Evolutionary conservation across 2,888 invertebrate species (phyloP).

Genomic region (Amphipoea lucens): DNA sequence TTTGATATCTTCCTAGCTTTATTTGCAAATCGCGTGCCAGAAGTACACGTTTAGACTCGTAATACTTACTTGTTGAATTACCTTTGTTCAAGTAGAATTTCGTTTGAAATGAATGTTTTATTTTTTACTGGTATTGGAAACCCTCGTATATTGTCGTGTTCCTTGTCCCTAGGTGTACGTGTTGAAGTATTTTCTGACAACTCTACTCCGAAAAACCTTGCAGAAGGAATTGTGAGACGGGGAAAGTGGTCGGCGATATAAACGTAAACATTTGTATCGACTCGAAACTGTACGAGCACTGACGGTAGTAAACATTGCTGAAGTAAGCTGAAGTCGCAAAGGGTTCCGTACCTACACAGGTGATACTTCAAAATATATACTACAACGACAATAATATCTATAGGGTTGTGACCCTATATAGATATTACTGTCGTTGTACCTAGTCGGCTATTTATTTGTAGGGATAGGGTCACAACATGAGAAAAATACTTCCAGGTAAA

Average conservation of each 20-base stretch:
- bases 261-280: conserved; percentile 61
- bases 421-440: background rate
- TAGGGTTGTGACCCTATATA: background rate
- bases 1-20: conserved; percentile 88
- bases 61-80: conserved; percentile 86
- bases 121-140: conserved; percentile 65
- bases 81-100: conserved; percentile 75
- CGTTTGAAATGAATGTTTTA: conserved; percentile 68
- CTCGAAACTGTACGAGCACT: conserved; percentile 44
- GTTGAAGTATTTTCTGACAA: conserved; percentile 51
- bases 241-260: conserved; percentile 54
- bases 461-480: conserved; percentile 33
- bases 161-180: conserved; percentile 58
- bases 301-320: conserved; percentile 39
- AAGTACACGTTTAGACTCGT: conserved; percentile 77
- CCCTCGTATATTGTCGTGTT: conserved; percentile 62
- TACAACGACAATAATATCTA: conserved; percentile 32
- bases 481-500: conserved; percentile 35
- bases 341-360: conserved; percentile 19
- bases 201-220: conserved; percentile 44
- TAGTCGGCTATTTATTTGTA: conserved; percentile 35
- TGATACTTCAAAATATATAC: conserved; percentile 38
- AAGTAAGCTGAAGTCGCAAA: conserved; percentile 44
- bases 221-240: conserved; percentile 40
- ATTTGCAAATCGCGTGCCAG: conserved; percentile 88